Base-by-base conservation (phyloP, 2,113 vertebrate species). In the Bombycilla garrulus region DNA sequence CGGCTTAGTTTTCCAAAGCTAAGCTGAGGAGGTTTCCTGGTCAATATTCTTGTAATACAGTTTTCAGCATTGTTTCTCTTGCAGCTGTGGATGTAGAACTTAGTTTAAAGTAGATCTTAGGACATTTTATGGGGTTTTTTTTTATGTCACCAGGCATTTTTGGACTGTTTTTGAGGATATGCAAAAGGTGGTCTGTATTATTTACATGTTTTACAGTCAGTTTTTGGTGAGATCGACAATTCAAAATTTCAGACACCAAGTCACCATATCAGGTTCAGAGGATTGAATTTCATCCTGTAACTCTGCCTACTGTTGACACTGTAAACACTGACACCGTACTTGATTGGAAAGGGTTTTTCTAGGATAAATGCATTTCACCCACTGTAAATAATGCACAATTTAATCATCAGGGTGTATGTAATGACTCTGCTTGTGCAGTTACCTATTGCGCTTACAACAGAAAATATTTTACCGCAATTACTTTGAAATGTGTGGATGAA, bases 381-480 rank as follows among this genome's bases (percentile, higher is more conserved):
- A 42, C 25, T 51, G 51, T 67, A 85, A 81, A 92, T 71, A 92
- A 73, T 60, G 35, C 25, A 64, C 0, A 1, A 38, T 18, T 35
- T 64, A 86, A 86, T 71, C 38, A 88, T 0, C 54, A 22, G 40
- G 72, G 54, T 33, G 17, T 53, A 44, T 64, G 28, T 40, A 90
- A 93, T 71, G 64, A 60, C 31, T 92, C 48, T 86, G 51, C 54
- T 83, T 62, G 86, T 70, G 58, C 21, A 78, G 71, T 71, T 88
- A 81, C 67, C 72, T 80, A 56, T 88, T 79, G 82, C 60, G 82
- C 48, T 86, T 83, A 60, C 56, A 81, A 81, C 12, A 81, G 82
- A 93, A 48, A 90, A 53, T 83, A 94, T 94, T 83, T 90, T 81
- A 73, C 25, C 57, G 56, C 79, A 93, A 95, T 94, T 93, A 88